Base-by-base conservation (phyloP, 1,140 invertebrate genomes). In the Bombus waltoni region DNA sequence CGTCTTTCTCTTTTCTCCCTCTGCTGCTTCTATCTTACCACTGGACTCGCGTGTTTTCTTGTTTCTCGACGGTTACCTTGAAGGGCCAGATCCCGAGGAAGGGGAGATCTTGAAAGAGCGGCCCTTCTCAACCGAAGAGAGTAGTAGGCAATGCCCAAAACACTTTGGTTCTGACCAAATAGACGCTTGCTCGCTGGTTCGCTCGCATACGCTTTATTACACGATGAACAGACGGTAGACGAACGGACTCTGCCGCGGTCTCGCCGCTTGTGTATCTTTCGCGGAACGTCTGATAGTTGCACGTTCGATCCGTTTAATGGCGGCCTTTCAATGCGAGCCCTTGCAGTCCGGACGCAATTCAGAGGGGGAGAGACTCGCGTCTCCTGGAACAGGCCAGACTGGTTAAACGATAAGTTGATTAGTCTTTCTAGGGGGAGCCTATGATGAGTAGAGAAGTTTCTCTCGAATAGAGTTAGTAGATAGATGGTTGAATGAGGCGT, bases 131-230 rank as follows among this genome's bases (percentile, higher is more conserved):
- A 38, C 38, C 72, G 71, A 44, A 66, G 73, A 65, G 57, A 59
- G 73, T 66, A 59, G 73, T 62, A 82, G 83, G 81, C 80, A 82
- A 86, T 81, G 79, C 47, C 76, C 87, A 75, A 87, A 88, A 89
- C 87, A 81, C 77, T 53, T 53, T 53, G 47, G 47, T 53, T 65
- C 83, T 62, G 70, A 25, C 35, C 13, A 35, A 86, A 62, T 81
- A 89, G 75, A 86, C 35, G 65, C 11, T 66, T 32, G 65, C n/a
- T 66, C 65, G 62, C 47, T 53, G 47, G 47, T 5, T 32, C 62
- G 59, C 47, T 76, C 74, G 65, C 81, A 70, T 78, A 89, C 88
- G 88, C 70, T 89, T 89, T 89, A 83, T 89, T 83, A 78, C 79
- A 75, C 83, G 53, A 11, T 42, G 84, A 86, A 88, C 71, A 86